These are phyloP conservation scores for Synanceia verrucosa DNA, from an alignment of 2,797 vertebrate genomes.

Conservation along the genomic window DNA sequence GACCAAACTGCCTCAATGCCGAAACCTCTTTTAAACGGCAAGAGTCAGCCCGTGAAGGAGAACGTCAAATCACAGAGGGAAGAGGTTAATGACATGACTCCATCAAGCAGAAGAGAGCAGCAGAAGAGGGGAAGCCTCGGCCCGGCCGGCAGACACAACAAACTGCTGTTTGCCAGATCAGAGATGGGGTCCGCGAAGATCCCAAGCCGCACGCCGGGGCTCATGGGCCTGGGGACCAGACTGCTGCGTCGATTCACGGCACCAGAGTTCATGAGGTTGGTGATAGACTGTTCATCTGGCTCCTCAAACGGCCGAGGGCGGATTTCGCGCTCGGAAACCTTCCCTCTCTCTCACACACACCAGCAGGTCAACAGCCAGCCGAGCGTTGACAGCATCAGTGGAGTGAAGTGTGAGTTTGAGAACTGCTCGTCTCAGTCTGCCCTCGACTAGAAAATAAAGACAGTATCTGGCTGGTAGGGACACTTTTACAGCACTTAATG, in stretches of 20 bases:
- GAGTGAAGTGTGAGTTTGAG: conserved; percentile 85
- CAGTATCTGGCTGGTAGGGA: background rate
- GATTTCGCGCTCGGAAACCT: conserved; percentile 84
- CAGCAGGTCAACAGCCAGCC: conserved; percentile 83
- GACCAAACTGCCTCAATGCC: conserved; percentile 62
- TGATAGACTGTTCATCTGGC: conserved; percentile 76
- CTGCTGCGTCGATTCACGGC: conserved; percentile 84
- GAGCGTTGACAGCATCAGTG: conserved; percentile 84
- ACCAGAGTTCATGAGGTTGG: conserved; percentile 84
- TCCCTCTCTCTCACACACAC: conserved; percentile 80
- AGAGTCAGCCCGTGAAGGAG: conserved; percentile 56
- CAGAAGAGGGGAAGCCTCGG: conserved; percentile 75
- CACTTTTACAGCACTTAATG: conserved; percentile 26
- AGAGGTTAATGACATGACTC: conserved; percentile 40
- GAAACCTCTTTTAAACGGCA: conserved; percentile 67
- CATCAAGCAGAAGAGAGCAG: conserved; percentile 57
- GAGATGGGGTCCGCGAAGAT: conserved; percentile 71
- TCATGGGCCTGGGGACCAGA: conserved; percentile 76
- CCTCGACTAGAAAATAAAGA: conserved; percentile 55
- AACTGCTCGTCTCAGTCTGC: conserved; percentile 70
- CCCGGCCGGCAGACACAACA: conserved; percentile 66
- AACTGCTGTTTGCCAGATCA: conserved; percentile 72
- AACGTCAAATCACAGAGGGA: conserved; percentile 47
- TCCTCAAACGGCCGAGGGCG: conserved; percentile 65
- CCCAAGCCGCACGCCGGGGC: conserved; percentile 49